Evolutionary conservation across 1,140 invertebrate genomes (phyloP), one percentile per base, ranked within the genome.

Genomic region (Condylostylus longicornis): DNA sequence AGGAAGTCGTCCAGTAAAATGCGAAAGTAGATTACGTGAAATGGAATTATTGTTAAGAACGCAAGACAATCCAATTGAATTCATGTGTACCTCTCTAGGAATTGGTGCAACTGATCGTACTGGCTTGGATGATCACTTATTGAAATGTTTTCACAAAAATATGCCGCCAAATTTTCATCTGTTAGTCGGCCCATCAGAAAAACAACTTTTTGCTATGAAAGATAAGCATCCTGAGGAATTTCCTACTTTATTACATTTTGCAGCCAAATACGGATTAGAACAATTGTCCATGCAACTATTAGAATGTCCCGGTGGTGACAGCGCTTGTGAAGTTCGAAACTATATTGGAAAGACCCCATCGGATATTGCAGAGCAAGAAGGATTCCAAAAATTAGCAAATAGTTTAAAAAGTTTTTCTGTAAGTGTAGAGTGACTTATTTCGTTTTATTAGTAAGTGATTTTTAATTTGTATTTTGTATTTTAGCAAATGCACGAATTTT

Each of bases 231-330:
- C 74, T 14, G 82, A 86, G 54, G 82, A 88, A 50, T 80, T 82
- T 51, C 87, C 87, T 2, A 90, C 85, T 0, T 55, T 90, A 17
- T 63, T 93, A 6, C 87, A 93, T 53, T 91, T 89, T 58, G 79
- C 85, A 1, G 83, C 84, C 1, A 72, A 77, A 35, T 87, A 83
- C 56, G 86, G 86, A 0, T 62, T 91, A 33, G 80, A 85, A 53
- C 76, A 82, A 42, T 64, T 90, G 6, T 76, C 79, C 22, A 79
- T 81, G 68, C 76, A 79, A 49, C 58, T 93, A 18, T 57, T 91
- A 42, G 83, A 90, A 43, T 84, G 80, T 54, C 82, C 84, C 0
- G 83, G 82, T 1, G 80, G 82, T 5, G 76, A 79, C 38, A 64
- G 74, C 1, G 84, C 84, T 0, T 79, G 78, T 43, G 77, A 80